Evolutionary conservation across 1,140 invertebrate species (phyloP), one percentile per base, ranked within the genome.

Genomic region (Solenopsis fugax): DNA sequence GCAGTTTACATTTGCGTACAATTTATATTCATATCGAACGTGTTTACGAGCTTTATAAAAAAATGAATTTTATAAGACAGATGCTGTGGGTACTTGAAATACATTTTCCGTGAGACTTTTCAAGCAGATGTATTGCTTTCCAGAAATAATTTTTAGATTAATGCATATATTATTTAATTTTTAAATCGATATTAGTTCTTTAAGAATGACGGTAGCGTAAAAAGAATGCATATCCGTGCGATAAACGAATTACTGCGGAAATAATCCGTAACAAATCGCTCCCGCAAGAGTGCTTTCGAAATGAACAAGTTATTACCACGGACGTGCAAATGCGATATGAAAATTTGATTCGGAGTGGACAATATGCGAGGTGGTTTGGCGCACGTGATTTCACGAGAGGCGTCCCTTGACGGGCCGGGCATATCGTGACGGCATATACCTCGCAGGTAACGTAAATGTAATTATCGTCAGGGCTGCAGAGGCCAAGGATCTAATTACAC

Each of bases 401-500:
- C n/a, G 69, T 48, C 80, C 80, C 80, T 62, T 62, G 54, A 37
- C 54, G 41, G 54, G 24, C 24, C n/a, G 24, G 29, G n/a, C n/a
- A n/a, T 72, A 60, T 73, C 67, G 56, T 60, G 21, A 24, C 58
- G 75, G 73, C 60, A 24, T 69, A 84, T 48, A n/a, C 37, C 82
- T 85, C 73, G 65, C 58, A 77, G 72, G 80, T 87, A 84, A 84
- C 86, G 41, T 76, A 88, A 89, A 87, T 85, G 89, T 90, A 90
- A 90, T 90, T 90, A 90, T 81, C 86, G 73, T 65, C 34, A 54
- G 54, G 56, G 54, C 50, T 34, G 16, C 65, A 12, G 65, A 89
- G 80, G 41, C 84, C 88, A 82, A 89, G 76, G 75, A 87, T 89
- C 88, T 82, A 89, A 89, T 90, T 81, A 89, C 72, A 87, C 84